Percentiles rank a stretch among this genome's conserved stretches.
Conservation (phyloP, 2,888 invertebrate species). For the Tanytarsus gracilentus region DNA sequence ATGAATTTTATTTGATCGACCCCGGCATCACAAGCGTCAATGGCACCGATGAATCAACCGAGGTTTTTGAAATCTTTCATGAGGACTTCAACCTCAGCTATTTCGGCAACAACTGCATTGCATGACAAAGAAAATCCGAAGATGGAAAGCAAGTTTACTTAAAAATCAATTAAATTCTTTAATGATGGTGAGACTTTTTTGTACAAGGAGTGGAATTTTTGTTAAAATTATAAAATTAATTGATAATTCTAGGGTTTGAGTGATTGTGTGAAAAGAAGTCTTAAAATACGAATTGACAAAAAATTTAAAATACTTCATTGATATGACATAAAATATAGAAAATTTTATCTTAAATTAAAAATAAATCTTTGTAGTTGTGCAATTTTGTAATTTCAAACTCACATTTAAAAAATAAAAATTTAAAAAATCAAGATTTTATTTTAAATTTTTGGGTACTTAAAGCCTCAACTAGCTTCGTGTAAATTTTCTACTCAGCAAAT, state of each 20-base stretch:
- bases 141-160: slow-evolving; percentile 12
- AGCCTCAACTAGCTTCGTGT: not conserved
- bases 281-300: too few relatives aligned
- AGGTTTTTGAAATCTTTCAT: slow-evolving; percentile 36
- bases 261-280: too few relatives aligned
- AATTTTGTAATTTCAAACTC: too few relatives aligned
- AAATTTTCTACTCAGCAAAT: not conserved
- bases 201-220: too few relatives aligned
- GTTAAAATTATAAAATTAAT: too few relatives aligned
- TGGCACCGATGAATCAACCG: slow-evolving; percentile 38
- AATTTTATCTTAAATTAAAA: too few relatives aligned
- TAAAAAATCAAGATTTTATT: too few relatives aligned
- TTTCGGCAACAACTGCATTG: slow-evolving; percentile 43
- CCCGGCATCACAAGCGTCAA: slow-evolving; percentile 37
- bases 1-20: slow-evolving; percentile 40
- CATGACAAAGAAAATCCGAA: slow-evolving; percentile 37
- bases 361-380: too few relatives aligned
- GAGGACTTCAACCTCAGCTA: slow-evolving; percentile 44
- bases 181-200: not conserved
- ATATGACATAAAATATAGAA: too few relatives aligned
- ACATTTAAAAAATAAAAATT: too few relatives aligned
- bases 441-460: not conserved
- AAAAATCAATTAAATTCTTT: slow-evolving; percentile 14
- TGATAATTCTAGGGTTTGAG: too few relatives aligned
- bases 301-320: too few relatives aligned